Base-by-base conservation (phyloP, 2,797 vertebrate species). In the Tangara arthus region DNA sequence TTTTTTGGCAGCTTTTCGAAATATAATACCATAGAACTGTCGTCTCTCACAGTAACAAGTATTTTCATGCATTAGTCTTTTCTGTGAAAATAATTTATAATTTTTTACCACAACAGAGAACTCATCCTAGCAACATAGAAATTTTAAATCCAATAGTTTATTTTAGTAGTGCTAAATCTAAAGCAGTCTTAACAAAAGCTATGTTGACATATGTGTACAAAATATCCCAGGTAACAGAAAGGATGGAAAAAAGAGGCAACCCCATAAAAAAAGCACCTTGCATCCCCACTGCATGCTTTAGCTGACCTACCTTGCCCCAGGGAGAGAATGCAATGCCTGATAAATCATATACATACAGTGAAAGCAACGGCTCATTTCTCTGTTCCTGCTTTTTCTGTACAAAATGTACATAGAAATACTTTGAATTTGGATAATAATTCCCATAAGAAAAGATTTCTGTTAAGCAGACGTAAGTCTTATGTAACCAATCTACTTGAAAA, bases 1-100 rank as follows among this genome's bases (percentile, higher is more conserved):
- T 93, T 95, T 95, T 94, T 82, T 96, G 96, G 87, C 95, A 96
- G 91, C 80, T 83, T 94, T 95, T 91, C 46, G 23, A 92, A 95
- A 84, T 76, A 72, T 73, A 90, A 93, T 93, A 94, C 82, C 79
- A 82, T 83, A 85, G 89, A 95, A 93, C 68, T 89, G 83, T 84
- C 65, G 15, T 83, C 91, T 94, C 89, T 87, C 93, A 91, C 82
- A 91, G 91, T 93, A 95, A 93, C 94, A 94, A 94, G 94, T 93
- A 92, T 93, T 93, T 92, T 94, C 90, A 88, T 93, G 85, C 87
- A 92, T 94, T 97, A 87, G 52, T 94, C 91, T 97, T 77, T 79
- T 79, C 77, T 92, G 80, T 89, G 89, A 93, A 97, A 94, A 87
- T 93, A 86, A 88, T 84, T 95, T 86, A 86, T 61, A 85, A 61